Evolutionary conservation across 2,888 invertebrate species (phyloP), one percentile per base, ranked within the genome.

Genomic region (Ptychoptera contaminata): DNA sequence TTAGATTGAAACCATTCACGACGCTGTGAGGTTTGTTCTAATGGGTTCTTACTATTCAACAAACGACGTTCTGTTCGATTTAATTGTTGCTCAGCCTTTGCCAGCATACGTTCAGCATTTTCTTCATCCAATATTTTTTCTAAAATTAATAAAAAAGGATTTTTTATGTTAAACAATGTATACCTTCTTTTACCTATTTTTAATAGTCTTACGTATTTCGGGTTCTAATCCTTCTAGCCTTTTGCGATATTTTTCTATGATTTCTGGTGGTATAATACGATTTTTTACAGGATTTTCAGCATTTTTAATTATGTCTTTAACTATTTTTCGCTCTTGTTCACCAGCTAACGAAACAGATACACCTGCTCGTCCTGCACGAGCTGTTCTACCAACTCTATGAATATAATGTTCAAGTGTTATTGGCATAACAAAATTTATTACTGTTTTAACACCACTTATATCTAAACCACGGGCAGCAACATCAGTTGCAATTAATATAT

Each of bases 401-500:
- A 98, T 92, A 57, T 98, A 98, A 63, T 96, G 94, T 58, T 96
- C 91, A 15, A 94, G 63, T 0, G 91, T 87, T 37, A 86, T 82
- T 0, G 97, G 97, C 80, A 97, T 81, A 0, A 90, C 83, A 67
- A 92, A 96, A 68, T 98, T 98, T 38, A 98, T 79, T 6, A 96
- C 96, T 11, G 96, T 96, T 67, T 90, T 87, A 0, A 97, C 93
- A 8, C 92, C 93, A n/a, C 85, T 81, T 53, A 97, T 97, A 67
- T 97, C 97, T 39, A 97, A 70, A 56, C 98, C 67, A 58, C 93
- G 71, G 6, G 93, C 90, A 1, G 93, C 93, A 35, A 94, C 82
- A 67, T 94, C 94, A 0, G 94, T 94, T 0, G 92, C 92, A 41
- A 93, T 77, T n/a, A 94, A 67, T n/a, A 88, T 76, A 59, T 88